Evolutionary conservation across 2,888 invertebrate genomes (phyloP), one percentile per base, ranked within the genome.

Genomic region (Cosmia pyralina): DNA sequence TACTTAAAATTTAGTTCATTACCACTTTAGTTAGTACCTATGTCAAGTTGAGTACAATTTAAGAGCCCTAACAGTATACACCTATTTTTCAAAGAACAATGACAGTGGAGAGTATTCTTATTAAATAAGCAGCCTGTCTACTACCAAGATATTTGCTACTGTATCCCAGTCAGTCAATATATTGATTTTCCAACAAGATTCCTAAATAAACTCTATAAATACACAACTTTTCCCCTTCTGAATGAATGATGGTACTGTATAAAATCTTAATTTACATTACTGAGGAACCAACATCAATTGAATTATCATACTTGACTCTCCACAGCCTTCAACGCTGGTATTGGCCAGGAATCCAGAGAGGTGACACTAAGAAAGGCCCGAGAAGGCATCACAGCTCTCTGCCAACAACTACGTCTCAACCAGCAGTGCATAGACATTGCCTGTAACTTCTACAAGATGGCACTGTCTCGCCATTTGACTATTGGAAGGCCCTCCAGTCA

Each of bases 381-480:
- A 74, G 97, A 97, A 89, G 98, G 98, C 55, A 99, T 99, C 73
- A 97, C 98, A 69, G 97, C 97, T 77, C 96, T 99, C 11, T 99
- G 99, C 82, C 98, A 98, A 89, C 99, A 99, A 89, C 94, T 99
- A 57, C 97, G 98, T 38, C 96, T 99, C 72, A 99, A 98, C 88
- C 98, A 98, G 88, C 98, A 99, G 90, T 98, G 98, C 89, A 98
- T 99, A 82, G 99, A 99, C 85, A 99, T 98, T 22, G 98, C 99
- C 0, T 98, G 98, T 88, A 98, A 98, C 91, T 99, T 99, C 93
- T 99, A 99, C 93, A 99, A 98, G 94, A 98, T 99, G 98, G 99
- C 99, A 19, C 91, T 99, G 19, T 97, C 97, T 68, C 96, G 97
- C 22, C 98, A 98, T 87, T 94, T 99, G 62, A 99, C 99, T 0